Evolutionary conservation across 2,113 vertebrate genomes (phyloP).

Genomic region (Cercocebus atys): DNA sequence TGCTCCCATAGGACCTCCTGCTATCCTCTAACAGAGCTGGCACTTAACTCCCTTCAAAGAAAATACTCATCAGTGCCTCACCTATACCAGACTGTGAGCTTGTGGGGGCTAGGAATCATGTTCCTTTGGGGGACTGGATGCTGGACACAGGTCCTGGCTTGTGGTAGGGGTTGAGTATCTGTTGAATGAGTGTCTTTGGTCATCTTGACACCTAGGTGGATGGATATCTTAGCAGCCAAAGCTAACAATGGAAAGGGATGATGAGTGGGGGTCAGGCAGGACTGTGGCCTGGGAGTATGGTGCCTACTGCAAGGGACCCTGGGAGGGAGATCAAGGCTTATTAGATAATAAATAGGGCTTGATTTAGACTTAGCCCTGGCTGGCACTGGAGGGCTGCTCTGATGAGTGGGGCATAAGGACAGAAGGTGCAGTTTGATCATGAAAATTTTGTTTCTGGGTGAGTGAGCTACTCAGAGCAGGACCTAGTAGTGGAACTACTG

Average conservation of each 20-base stretch:
- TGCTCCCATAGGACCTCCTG: neutral
- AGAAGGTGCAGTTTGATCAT: neutral
- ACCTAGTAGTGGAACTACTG: neutral
- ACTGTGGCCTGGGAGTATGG: neutral
- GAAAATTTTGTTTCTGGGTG: neutral
- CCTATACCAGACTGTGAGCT: neutral
- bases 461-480: neutral
- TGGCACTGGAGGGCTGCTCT: neutral
- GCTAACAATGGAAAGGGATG: neutral
- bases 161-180: too few relatives aligned
- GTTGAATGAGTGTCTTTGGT: neutral
- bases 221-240: too few relatives aligned
- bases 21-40: neutral
- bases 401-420: neutral
- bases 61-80: rapidly evolving
- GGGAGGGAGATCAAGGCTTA: neutral
- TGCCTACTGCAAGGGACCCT: neutral
- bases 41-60: neutral
- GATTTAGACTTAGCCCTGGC: neutral
- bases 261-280: neutral
- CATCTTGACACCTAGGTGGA: neutral
- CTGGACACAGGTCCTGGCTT: neutral
- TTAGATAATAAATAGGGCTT: too few relatives aligned
- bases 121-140: too few relatives aligned
- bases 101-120: rapidly evolving